Evolutionary conservation across 2,888 invertebrate species (phyloP).

Genomic region (Diploptera punctata): DNA sequence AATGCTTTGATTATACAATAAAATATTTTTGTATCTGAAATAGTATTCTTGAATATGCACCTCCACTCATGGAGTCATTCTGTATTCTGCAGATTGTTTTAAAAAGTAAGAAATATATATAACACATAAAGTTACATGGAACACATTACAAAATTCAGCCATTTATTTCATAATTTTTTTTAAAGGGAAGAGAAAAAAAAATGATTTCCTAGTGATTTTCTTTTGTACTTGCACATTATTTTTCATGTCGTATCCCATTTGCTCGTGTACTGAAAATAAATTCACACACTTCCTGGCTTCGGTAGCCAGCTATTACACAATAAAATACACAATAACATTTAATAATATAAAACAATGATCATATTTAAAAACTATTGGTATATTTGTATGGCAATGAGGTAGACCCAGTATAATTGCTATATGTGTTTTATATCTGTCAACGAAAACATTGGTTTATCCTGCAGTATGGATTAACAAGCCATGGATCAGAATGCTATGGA

Average conservation of each 20-base stretch:
- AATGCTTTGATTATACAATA: background rate
- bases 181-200: slow-evolving; percentile 12
- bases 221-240: slow-evolving; percentile 27
- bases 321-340: slow-evolving; percentile 33
- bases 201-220: slow-evolving; percentile 21
- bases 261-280: slow-evolving; percentile 30
- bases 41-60: slow-evolving; percentile 9
- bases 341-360: slow-evolving; percentile 36
- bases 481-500: slow-evolving; percentile 17
- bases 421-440: slow-evolving; percentile 35
- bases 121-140: slow-evolving; percentile 30
- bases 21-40: background rate
- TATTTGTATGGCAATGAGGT: slow-evolving; percentile 41
- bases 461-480: slow-evolving; percentile 20
- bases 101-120: slow-evolving; percentile 31
- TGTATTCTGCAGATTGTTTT: slow-evolving; percentile 15
- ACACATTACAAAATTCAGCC: slow-evolving; percentile 28
- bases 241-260: slow-evolving; percentile 17
- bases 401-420: slow-evolving; percentile 41
- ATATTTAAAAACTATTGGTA: slow-evolving; percentile 41
- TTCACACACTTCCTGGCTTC: slow-evolving; percentile 8
- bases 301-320: slow-evolving; percentile 25
- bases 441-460: slow-evolving; percentile 34
- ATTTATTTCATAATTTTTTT: slow-evolving; percentile 18
- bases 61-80: slow-evolving; percentile 7